These are phyloP conservation scores for Heteromurus nitidus DNA, from an alignment of 2,888 invertebrate species.

Conservation along the genomic window DNA sequence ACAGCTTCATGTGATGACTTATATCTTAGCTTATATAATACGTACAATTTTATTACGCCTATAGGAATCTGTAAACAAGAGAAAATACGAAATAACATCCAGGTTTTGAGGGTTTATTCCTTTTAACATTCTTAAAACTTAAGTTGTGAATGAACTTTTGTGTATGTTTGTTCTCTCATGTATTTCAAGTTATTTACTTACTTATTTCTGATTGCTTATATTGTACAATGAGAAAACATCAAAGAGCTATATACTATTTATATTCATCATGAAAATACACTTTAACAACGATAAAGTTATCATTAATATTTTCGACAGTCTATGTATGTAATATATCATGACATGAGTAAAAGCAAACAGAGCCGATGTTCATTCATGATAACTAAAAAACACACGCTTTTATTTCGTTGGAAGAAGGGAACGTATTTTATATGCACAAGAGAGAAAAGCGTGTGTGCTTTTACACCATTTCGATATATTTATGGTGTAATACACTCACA, in stretches of 20 bases:
- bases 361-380: too few species aligned
- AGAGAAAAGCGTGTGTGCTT: too few species aligned
- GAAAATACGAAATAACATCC: conserved; percentile 5
- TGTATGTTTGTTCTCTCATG: background rate
- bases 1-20: conserved; percentile 10
- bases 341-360: background rate
- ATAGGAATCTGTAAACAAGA: background rate
- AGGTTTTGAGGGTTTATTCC: conserved; percentile 21
- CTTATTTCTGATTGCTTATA: too few species aligned
- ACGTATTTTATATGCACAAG: too few species aligned
- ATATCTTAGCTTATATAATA: conserved; percentile 6
- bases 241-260: conserved; percentile 19
- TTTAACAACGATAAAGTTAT: conserved; percentile 22
- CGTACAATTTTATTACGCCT: background rate
- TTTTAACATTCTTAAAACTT: background rate
- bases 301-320: conserved; percentile 21
- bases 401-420: too few species aligned
- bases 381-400: too few species aligned
- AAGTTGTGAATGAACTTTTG: background rate
- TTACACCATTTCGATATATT: background rate
- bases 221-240: conserved; percentile 1
- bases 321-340: conserved; percentile 6
- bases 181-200: too few species aligned
- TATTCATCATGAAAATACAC: conserved; percentile 49
- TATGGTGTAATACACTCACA: background rate